Conservation (phyloP, 2,888 invertebrate genomes). For the Drosophila leonis region DNA sequence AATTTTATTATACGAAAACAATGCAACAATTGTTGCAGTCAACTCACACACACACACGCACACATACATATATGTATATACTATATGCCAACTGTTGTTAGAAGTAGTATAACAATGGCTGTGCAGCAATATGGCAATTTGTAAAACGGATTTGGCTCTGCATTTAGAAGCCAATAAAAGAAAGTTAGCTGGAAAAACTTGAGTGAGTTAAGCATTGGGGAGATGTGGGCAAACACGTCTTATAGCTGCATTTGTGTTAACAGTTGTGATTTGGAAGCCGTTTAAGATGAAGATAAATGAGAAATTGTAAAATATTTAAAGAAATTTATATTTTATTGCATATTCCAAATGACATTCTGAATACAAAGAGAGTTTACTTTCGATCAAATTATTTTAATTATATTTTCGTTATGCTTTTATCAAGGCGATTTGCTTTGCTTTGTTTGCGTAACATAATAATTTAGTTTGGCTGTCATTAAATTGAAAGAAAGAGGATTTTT, state of each 20-base stretch:
- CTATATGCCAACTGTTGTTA: constrained; percentile 33
- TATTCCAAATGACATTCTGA: background rate
- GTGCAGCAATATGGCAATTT: constrained; percentile 68
- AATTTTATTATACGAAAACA: constrained; percentile 79
- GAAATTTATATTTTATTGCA: background rate
- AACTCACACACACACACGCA: constrained; percentile 30
- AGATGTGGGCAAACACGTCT: constrained; percentile 4
- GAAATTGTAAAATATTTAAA: background rate
- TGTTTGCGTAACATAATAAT: constrained; percentile 4
- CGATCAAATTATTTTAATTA: background rate
- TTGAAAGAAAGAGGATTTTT: background rate
- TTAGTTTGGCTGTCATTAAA: constrained; percentile 16
- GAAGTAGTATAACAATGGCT: constrained; percentile 47
- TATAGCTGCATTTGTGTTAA: constrained; percentile 2
- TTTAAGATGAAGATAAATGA: background rate
- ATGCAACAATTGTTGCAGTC: constrained; percentile 69
- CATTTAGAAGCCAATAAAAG: constrained; percentile 76
- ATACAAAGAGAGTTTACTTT: background rate
- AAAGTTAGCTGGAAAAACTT: constrained; percentile 50
- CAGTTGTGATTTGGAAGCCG: background rate
- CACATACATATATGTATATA: constrained; percentile 16
- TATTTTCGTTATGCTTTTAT: background rate
- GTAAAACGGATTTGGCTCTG: constrained; percentile 72
- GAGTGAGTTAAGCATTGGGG: constrained; percentile 1
- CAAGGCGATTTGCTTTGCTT: background rate